phyloP scores from a whole-genome alignment of 2,797 vertebrate genomes.

The Diplodus sargus region DNA sequence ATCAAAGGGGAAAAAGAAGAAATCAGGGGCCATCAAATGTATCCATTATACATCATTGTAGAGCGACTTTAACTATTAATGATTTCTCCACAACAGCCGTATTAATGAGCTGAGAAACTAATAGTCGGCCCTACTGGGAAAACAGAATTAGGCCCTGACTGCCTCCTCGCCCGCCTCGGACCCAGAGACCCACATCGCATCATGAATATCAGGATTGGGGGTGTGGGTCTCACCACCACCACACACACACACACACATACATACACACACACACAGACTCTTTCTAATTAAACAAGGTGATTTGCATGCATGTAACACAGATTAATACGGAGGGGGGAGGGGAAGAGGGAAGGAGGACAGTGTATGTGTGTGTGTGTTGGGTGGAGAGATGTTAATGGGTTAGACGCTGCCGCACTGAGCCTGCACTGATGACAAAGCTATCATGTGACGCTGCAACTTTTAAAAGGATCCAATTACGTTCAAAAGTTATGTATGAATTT shows the following conservation, averaged over 20 bases:
- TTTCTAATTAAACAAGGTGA: slow-evolving; percentile 86
- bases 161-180: slow-evolving; percentile 65
- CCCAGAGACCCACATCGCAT: slow-evolving; percentile 75
- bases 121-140: slow-evolving; percentile 83
- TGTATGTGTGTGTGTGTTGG: slow-evolving; percentile 31
- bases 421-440: slow-evolving; percentile 10
- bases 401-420: slow-evolving; percentile 1
- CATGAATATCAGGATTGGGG: slow-evolving; percentile 72
- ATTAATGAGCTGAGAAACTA: slow-evolving; percentile 88
- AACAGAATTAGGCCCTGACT: slow-evolving; percentile 84
- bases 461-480: not conserved
- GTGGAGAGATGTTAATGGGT: slow-evolving; percentile 38
- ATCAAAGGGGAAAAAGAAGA: slow-evolving; percentile 52
- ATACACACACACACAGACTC: slow-evolving; percentile 27
- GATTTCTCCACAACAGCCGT: slow-evolving; percentile 84
- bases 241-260: slow-evolving; percentile 23
- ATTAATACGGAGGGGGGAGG: slow-evolving; percentile 68
- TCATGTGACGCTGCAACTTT: slow-evolving; percentile 2
- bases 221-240: slow-evolving; percentile 17
- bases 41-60: slow-evolving; percentile 85
- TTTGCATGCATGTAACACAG: slow-evolving; percentile 84
- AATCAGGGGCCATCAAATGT: slow-evolving; percentile 74
- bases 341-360: slow-evolving; percentile 28
- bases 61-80: slow-evolving; percentile 89
- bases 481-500: not conserved